phyloP scores from a whole-genome alignment of 64 coral and sea anemone species.

The Dendrophyllia cribrosa region DNA sequence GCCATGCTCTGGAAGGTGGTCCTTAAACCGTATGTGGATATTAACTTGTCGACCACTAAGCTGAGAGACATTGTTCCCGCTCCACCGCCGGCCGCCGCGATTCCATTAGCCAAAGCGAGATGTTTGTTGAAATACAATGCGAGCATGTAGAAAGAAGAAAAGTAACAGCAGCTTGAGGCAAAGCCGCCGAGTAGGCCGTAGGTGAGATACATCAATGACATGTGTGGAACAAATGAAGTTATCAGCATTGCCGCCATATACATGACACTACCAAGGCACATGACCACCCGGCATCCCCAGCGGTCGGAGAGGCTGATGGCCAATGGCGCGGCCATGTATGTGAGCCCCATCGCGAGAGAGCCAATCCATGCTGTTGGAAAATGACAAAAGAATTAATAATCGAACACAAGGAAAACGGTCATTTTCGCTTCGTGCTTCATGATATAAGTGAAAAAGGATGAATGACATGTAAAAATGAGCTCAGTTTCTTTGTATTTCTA shows the following conservation, averaged over 20 bases:
- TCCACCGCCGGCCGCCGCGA: slow-evolving; percentile 73
- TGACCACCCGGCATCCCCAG: slow-evolving; percentile 78
- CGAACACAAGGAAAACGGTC: neutral
- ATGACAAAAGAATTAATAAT: slow-evolving; percentile 6
- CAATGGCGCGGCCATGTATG: slow-evolving; percentile 73
- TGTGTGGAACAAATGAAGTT: slow-evolving; percentile 71
- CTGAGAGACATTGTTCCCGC: slow-evolving; percentile 75
- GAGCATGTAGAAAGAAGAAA: slow-evolving; percentile 76
- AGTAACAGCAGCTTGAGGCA: slow-evolving; percentile 81
- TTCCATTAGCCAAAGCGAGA: slow-evolving; percentile 81
- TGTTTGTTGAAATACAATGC: slow-evolving; percentile 90
- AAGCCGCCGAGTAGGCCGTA: slow-evolving; percentile 78
- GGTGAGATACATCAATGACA: slow-evolving; percentile 83
- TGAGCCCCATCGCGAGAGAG: slow-evolving; percentile 78
- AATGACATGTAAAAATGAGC: too few relatives aligned
- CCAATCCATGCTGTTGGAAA: slow-evolving; percentile 91
- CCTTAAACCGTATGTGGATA: slow-evolving; percentile 68
- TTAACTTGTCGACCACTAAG: slow-evolving; percentile 45
- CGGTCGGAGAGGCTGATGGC: slow-evolving; percentile 68
- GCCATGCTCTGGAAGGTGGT: slow-evolving; percentile 55
- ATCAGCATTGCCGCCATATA: slow-evolving; percentile 49
- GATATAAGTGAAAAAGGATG: too few relatives aligned
- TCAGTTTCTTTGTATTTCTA: too few relatives aligned
- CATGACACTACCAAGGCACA: slow-evolving; percentile 71
- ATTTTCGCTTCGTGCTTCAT: too few relatives aligned